Evolutionary conservation across 2,888 invertebrate species (phyloP).

Genomic region (Penaeus monodon): DNA sequence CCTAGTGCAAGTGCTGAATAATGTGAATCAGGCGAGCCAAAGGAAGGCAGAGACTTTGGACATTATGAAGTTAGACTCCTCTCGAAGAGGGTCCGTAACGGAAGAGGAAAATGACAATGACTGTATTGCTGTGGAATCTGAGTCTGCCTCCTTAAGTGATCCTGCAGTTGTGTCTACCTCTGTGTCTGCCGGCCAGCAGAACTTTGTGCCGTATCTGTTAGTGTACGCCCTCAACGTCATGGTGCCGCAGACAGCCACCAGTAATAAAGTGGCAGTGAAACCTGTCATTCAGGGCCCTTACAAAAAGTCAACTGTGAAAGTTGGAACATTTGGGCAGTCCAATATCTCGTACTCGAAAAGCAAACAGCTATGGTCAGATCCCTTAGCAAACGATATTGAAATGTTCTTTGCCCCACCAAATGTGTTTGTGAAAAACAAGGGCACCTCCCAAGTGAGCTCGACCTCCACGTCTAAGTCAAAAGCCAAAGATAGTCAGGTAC

Average conservation of each 20-base stretch:
- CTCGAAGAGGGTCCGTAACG: constrained; percentile 41
- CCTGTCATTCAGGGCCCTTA: constrained; percentile 51
- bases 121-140: constrained; percentile 21
- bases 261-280: constrained; percentile 44
- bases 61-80: constrained; percentile 71
- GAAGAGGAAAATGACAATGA: constrained; percentile 40
- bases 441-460: constrained; percentile 37
- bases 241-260: constrained; percentile 35
- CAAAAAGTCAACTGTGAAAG: constrained; percentile 59
- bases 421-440: constrained; percentile 49
- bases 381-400: constrained; percentile 47
- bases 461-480: constrained; percentile 44
- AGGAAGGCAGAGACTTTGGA: constrained; percentile 70
- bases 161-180: constrained; percentile 33
- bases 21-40: constrained; percentile 80
- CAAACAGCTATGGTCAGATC: constrained; percentile 50
- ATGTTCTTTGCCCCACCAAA: constrained; percentile 54
- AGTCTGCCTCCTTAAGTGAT: constrained; percentile 37
- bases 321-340: constrained; percentile 45
- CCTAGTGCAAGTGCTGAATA: constrained; percentile 83
- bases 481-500: constrained; percentile 46
- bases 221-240: constrained; percentile 54
- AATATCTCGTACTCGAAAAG: constrained; percentile 45
- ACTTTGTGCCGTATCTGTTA: constrained; percentile 57
- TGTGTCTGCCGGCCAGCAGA: constrained; percentile 46